Evolutionary conservation across 2,888 invertebrate genomes (phyloP).

Genomic region (Tachina lurida): DNA sequence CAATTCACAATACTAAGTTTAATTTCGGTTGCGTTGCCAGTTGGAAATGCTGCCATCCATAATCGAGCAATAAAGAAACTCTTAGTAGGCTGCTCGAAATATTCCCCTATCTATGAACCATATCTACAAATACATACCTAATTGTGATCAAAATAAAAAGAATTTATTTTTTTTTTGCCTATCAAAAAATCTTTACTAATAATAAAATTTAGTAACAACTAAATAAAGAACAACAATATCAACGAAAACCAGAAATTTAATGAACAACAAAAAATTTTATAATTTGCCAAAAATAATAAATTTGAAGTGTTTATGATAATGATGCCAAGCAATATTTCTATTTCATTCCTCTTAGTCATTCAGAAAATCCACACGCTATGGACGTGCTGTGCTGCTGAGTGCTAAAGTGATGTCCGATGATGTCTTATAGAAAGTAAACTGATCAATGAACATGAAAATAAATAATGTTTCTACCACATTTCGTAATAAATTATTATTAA

Average conservation of each 20-base stretch:
- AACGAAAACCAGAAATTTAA: neutral
- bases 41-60: too few relatives aligned
- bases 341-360: conserved; percentile 7
- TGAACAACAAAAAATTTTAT: neutral
- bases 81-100: too few relatives aligned
- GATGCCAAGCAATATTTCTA: conserved; percentile 25
- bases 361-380: conserved; percentile 4
- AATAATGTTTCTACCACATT: conserved; percentile 5
- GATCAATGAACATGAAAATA: conserved; percentile 19
- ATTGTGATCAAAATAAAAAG: too few relatives aligned
- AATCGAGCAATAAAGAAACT: too few relatives aligned
- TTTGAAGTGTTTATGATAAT: conserved; percentile 15
- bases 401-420: conserved; percentile 3
- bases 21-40: too few relatives aligned
- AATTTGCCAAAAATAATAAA: conserved; percentile 14
- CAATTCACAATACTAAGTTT: too few relatives aligned
- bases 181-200: neutral
- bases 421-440: conserved; percentile 51
- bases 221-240: neutral
- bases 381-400: neutral
- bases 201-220: neutral
- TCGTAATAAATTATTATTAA: conserved; percentile 43
- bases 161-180: too few relatives aligned
- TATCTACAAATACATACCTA: too few relatives aligned
- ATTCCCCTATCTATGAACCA: too few relatives aligned